Percentiles rank a stretch among this genome's conserved stretches.
These are phyloP conservation scores for Varecia variegata DNA, from an alignment of 2,797 vertebrate species.

Conservation along the genomic window DNA sequence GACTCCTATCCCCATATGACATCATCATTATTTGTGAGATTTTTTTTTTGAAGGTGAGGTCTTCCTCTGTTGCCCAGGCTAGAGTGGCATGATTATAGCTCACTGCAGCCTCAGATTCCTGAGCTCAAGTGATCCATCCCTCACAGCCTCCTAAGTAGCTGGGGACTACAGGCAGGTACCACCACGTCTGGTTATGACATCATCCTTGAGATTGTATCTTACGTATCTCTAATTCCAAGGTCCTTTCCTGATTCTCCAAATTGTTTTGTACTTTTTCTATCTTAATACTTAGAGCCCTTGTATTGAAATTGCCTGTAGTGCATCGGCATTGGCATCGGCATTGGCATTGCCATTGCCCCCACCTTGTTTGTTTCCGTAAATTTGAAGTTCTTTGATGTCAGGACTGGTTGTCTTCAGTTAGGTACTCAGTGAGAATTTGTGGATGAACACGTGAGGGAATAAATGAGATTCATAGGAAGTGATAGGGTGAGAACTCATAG, in stretches of 20 bases:
- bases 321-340: background rate
- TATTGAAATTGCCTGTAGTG: background rate
- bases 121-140: background rate
- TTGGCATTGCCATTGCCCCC: background rate
- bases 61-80: background rate
- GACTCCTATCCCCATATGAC: background rate
- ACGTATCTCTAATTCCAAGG: background rate
- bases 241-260: background rate
- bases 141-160: background rate
- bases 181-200: background rate
- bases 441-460: background rate
- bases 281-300: background rate
- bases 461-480: background rate
- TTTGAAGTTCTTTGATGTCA: background rate
- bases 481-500: too few species aligned
- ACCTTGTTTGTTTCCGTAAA: background rate
- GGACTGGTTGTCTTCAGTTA: background rate
- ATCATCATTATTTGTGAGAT: background rate
- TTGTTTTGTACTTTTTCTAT: background rate
- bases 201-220: background rate
- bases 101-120: background rate
- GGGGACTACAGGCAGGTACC: background rate
- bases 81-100: too few species aligned
- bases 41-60: background rate
- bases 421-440: background rate